These are phyloP conservation scores for Chironomus riparius DNA, from an alignment of 2,888 invertebrate genomes.

Conservation along the genomic window DNA sequence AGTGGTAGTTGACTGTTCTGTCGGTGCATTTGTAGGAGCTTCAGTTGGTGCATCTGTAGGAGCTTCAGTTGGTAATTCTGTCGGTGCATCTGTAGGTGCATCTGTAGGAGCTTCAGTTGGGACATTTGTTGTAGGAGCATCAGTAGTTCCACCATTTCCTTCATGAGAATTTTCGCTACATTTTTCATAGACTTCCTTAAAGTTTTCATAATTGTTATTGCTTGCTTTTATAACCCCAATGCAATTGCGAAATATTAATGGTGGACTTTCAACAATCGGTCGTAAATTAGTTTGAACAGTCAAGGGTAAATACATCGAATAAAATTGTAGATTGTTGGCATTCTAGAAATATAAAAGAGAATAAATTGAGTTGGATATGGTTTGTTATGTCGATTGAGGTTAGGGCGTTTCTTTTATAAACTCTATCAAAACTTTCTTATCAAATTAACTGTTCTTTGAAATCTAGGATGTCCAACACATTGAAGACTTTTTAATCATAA, in stretches of 20 bases:
- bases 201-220: not conserved
- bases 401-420: too few relatives aligned
- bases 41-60: not conserved
- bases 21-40: not conserved
- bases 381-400: too few relatives aligned
- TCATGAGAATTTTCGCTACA: not conserved
- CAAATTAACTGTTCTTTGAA: too few relatives aligned
- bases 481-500: too few relatives aligned
- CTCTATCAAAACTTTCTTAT: too few relatives aligned
- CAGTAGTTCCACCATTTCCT: not conserved
- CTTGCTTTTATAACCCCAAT: not conserved
- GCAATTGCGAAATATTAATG: slow-evolving; percentile 8
- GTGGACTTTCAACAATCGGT: not conserved
- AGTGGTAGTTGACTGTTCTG: too few relatives aligned
- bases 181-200: not conserved
- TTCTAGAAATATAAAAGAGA: not conserved
- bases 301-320: not conserved
- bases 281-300: slow-evolving; percentile 1
- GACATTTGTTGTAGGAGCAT: not conserved
- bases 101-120: not conserved
- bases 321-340: slow-evolving; percentile 18
- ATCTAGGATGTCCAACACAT: too few relatives aligned
- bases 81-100: not conserved
- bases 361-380: too few relatives aligned
- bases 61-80: not conserved